phyloP scores from a whole-genome alignment of 2,113 vertebrate species.

The Tupaia tana region DNA sequence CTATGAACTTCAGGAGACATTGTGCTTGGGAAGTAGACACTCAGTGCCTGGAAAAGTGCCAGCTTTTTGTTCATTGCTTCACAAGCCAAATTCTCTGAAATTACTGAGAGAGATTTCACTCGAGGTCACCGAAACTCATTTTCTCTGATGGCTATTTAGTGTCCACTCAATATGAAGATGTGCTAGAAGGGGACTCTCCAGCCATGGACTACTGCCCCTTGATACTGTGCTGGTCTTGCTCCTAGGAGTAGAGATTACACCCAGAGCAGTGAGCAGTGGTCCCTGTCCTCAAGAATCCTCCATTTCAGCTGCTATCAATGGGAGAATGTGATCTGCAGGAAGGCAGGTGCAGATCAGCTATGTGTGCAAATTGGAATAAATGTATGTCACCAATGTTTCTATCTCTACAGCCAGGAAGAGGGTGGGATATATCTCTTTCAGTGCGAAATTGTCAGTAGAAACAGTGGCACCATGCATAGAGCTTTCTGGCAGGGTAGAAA shows the following conservation, averaged over 20 bases:
- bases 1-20: constrained; percentile 27
- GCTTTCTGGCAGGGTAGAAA: background rate
- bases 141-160: background rate
- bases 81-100: background rate
- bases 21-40: background rate
- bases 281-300: background rate
- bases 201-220: background rate
- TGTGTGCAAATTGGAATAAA: background rate
- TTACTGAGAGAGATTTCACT: background rate
- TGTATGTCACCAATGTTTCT: background rate
- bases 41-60: background rate
- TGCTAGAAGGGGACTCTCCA: background rate
- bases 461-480: background rate
- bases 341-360: background rate
- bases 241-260: background rate
- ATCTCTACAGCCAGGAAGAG: background rate
- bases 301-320: background rate
- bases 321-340: background rate
- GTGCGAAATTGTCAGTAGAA: background rate
- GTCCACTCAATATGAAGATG: background rate
- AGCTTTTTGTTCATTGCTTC: background rate
- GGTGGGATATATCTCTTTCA: background rate
- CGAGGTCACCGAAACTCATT: background rate
- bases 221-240: background rate
- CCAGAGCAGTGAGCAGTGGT: background rate